Conservation (phyloP, 2,888 invertebrate genomes). For the Andricus curvator region DNA sequence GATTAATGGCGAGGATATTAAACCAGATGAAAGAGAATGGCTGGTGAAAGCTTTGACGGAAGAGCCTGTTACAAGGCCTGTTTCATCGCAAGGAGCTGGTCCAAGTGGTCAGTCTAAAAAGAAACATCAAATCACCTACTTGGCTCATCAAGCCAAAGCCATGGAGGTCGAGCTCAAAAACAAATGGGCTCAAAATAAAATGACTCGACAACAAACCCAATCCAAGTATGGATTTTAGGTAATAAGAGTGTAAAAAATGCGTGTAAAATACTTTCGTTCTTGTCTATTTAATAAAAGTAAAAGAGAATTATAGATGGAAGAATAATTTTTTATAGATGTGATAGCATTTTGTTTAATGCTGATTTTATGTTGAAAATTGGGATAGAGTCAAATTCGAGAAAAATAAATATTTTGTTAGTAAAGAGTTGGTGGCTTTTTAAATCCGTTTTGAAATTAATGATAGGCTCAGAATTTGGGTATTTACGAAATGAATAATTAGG, state of each 20-base stretch:
- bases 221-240: conserved; percentile 96
- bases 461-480: neutral
- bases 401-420: conserved; percentile 1
- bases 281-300: conserved; percentile 42
- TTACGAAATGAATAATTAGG: neutral
- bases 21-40: conserved; percentile 90
- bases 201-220: conserved; percentile 92
- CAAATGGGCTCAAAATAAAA: conserved; percentile 94
- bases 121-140: conserved; percentile 97
- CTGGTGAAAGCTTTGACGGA: conserved; percentile 89
- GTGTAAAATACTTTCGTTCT: conserved; percentile 18
- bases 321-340: neutral
- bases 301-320: neutral
- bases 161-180: conserved; percentile 96
- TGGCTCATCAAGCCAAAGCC: conserved; percentile 96
- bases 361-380: neutral
- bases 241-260: conserved; percentile 25
- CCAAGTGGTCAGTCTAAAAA: conserved; percentile 87
- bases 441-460: neutral
- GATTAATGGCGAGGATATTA: conserved; percentile 88
- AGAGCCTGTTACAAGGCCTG: conserved; percentile 81
- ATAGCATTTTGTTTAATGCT: neutral
- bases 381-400: neutral
- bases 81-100: conserved; percentile 75
- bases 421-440: neutral